Conservation (phyloP, 1,140 invertebrate species). For the Ladona fulva region DNA sequence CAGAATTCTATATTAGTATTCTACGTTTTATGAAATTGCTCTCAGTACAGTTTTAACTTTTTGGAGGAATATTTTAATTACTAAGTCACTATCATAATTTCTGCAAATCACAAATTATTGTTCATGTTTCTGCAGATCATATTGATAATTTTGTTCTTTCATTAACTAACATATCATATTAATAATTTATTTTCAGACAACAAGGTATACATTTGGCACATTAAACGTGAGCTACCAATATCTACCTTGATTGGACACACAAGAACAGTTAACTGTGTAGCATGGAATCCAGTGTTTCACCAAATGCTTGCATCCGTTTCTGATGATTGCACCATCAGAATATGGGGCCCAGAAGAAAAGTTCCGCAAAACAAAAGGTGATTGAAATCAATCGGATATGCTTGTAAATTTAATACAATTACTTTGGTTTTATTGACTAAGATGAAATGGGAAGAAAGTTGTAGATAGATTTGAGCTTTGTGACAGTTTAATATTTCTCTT, state of each 20-base stretch:
- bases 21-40: too few relatives aligned
- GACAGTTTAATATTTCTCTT: background rate
- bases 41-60: too few relatives aligned
- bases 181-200: constrained; percentile 56
- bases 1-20: too few relatives aligned
- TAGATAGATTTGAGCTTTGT: background rate
- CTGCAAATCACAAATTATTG: too few relatives aligned
- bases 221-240: constrained; percentile 80
- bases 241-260: constrained; percentile 82
- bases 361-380: constrained; percentile 21
- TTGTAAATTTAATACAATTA: constrained; percentile 7
- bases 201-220: constrained; percentile 93
- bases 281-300: constrained; percentile 93
- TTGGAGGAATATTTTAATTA: too few relatives aligned
- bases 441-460: background rate
- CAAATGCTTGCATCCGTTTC: constrained; percentile 93
- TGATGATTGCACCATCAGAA: constrained; percentile 89
- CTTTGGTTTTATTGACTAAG: background rate
- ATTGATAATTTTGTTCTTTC: too few relatives aligned
- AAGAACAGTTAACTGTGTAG: constrained; percentile 92
- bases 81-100: too few relatives aligned
- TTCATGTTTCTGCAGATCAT: too few relatives aligned
- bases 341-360: constrained; percentile 74
- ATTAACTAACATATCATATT: background rate
- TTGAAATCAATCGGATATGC: background rate